These are phyloP conservation scores for Rallus limicola DNA, from an alignment of 2,113 vertebrate species.

Conservation along the genomic window DNA sequence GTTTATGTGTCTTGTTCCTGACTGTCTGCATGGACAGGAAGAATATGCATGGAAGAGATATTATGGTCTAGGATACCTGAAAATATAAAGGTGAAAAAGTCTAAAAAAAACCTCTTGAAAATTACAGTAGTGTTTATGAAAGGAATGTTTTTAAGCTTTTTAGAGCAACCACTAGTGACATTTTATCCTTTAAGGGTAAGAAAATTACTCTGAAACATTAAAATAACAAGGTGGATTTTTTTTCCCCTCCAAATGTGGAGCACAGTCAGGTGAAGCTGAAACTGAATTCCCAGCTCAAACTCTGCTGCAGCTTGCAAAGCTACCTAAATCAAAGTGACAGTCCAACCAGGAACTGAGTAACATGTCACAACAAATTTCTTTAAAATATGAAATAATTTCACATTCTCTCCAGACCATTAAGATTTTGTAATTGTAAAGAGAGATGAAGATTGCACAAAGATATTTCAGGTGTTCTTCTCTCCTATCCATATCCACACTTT, in stretches of 20 bases:
- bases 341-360: neutral
- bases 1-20: neutral
- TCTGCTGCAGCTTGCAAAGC: neutral
- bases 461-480: neutral
- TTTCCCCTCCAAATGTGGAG: neutral
- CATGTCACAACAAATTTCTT: neutral
- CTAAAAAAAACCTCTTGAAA: neutral
- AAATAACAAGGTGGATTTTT: fast-evolving
- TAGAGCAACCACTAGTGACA: neutral
- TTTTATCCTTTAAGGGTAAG: neutral
- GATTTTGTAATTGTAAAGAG: neutral
- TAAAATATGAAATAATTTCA: slow-evolving; percentile 4
- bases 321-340: neutral
- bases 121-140: neutral
- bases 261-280: neutral
- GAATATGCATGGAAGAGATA: neutral
- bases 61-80: neutral
- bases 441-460: neutral
- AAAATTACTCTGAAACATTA: neutral
- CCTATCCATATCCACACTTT: neutral
- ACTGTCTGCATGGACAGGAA: neutral
- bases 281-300: neutral
- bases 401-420: neutral
- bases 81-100: neutral
- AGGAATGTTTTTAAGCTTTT: neutral